phyloP scores from a whole-genome alignment of 1,140 invertebrate genomes.

The Atta cephalotes region DNA sequence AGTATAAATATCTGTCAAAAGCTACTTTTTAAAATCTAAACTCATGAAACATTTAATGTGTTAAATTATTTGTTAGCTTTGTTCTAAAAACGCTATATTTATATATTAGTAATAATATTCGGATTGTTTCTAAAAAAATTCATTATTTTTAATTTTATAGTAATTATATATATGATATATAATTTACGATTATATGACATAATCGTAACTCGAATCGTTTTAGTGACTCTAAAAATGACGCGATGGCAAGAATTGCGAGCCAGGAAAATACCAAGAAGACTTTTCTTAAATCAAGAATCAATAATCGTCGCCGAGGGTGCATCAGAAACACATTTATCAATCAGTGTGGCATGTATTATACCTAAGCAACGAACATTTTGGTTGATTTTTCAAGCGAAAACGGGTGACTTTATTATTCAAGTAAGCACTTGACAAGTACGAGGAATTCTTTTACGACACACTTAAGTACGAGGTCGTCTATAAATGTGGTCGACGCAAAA shows the following conservation, averaged over 20 bases:
- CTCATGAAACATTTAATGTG: neutral
- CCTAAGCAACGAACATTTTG: constrained; percentile 62
- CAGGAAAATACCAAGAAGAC: constrained; percentile 70
- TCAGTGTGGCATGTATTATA: constrained; percentile 69
- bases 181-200: too few relatives aligned
- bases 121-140: neutral
- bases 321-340: constrained; percentile 44
- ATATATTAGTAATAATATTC: neutral
- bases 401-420: constrained; percentile 75
- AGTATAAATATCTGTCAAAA: constrained; percentile 1
- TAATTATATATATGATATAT: neutral
- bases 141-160: constrained; percentile 11
- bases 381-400: constrained; percentile 72
- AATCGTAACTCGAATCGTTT: neutral
- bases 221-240: constrained; percentile 64
- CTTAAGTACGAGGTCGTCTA: neutral
- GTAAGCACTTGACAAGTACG: constrained; percentile 29
- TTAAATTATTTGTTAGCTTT: neutral
- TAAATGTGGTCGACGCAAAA: neutral
- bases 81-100: neutral
- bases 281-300: constrained; percentile 71
- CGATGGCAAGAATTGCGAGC: constrained; percentile 66
- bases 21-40: neutral
- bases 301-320: constrained; percentile 47
- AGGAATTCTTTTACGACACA: neutral